These are phyloP conservation scores for Zosterops pallidus DNA, from an alignment of 2,113 vertebrate species.

Conservation along the genomic window DNA sequence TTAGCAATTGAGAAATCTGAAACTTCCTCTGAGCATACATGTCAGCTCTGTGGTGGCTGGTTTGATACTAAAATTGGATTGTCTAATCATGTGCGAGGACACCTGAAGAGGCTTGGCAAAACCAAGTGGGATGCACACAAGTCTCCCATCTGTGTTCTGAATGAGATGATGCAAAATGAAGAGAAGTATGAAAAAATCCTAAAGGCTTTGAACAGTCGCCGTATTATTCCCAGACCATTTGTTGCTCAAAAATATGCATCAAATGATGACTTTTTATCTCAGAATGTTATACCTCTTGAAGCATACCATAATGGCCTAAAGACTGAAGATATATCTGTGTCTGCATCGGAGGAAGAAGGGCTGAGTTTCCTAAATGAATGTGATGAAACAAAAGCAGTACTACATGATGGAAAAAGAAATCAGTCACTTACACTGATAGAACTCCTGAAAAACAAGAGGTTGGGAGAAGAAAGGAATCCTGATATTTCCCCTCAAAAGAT, in stretches of 20 bases:
- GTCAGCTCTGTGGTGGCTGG: constrained; percentile 90
- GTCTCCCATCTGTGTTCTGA: constrained; percentile 88
- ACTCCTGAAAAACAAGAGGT: constrained; percentile 85
- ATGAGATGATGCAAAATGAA: constrained; percentile 89
- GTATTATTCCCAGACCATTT: constrained; percentile 80
- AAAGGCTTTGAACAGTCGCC: constrained; percentile 88
- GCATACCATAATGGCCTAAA: constrained; percentile 85
- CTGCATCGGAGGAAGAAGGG: constrained; percentile 76
- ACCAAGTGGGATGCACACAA: constrained; percentile 86
- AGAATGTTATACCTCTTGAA: constrained; percentile 83
- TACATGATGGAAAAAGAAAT: constrained; percentile 76
- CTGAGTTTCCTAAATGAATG: constrained; percentile 77
- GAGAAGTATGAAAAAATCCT: constrained; percentile 86
- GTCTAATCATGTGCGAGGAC: constrained; percentile 93
- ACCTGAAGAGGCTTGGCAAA: constrained; percentile 89
- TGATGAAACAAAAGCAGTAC: constrained; percentile 79
- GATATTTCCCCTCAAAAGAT: constrained; percentile 78
- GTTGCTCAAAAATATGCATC: constrained; percentile 83
- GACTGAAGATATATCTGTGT: constrained; percentile 80
- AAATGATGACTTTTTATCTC: constrained; percentile 82
- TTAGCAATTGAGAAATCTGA: constrained; percentile 86
- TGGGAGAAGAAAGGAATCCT: constrained; percentile 82
- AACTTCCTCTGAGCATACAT: constrained; percentile 84
- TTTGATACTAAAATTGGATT: constrained; percentile 94
- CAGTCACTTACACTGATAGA: constrained; percentile 87